Evolutionary conservation across 2,113 vertebrate genomes (phyloP).

Genomic region (Planiliza haematocheilus): DNA sequence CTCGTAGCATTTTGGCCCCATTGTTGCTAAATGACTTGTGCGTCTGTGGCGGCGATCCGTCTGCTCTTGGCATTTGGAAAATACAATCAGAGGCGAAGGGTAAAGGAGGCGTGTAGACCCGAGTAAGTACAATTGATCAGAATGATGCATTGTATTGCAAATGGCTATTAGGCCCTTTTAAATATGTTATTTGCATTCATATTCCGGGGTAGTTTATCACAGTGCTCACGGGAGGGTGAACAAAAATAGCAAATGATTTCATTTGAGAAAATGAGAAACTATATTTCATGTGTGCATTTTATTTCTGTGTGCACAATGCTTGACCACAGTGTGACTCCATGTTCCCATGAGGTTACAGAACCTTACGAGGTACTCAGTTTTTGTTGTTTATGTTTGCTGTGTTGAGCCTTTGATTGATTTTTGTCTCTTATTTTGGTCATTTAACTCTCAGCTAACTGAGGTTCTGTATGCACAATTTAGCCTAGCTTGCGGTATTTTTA

Average conservation of each 20-base stretch:
- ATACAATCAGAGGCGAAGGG: conserved; percentile 76
- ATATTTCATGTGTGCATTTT: conserved; percentile 49
- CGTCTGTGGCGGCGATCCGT: conserved; percentile 63
- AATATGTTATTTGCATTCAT: conserved; percentile 77
- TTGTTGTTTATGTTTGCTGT: too few species aligned
- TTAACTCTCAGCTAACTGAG: not conserved
- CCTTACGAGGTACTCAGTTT: not conserved
- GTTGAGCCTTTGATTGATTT: not conserved
- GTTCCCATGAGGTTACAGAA: conserved; percentile 1
- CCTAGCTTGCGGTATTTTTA: conserved; percentile 23
- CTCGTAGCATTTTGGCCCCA: conserved; percentile 72
- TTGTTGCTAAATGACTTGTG: conserved; percentile 75
- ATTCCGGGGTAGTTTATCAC: conserved; percentile 63
- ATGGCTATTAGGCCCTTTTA: conserved; percentile 72
- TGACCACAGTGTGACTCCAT: conserved; percentile 8
- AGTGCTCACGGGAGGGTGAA: conserved; percentile 45
- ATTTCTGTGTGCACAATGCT: conserved; percentile 12
- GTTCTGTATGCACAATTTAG: not conserved
- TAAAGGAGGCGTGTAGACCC: conserved; percentile 70
- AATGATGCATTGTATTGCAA: conserved; percentile 74
- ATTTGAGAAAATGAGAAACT: conserved; percentile 58
- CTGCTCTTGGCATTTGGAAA: conserved; percentile 80
- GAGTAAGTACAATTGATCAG: conserved; percentile 79
- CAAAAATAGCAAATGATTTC: conserved; percentile 66
- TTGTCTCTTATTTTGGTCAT: not conserved